These are phyloP conservation scores for Drosophila multiciliata DNA, from an alignment of 2,888 invertebrate genomes.

Conservation along the genomic window DNA sequence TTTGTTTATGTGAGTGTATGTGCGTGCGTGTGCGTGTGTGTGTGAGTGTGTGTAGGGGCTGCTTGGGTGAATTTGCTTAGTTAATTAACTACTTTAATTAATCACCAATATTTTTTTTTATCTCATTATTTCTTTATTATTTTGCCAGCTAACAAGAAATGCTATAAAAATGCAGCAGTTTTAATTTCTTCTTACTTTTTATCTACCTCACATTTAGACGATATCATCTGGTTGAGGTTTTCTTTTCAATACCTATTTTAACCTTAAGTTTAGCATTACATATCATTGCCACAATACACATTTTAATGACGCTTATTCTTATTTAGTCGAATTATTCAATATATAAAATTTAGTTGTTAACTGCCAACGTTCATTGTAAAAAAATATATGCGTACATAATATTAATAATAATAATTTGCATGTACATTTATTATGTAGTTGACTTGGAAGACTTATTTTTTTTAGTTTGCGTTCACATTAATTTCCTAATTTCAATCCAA, in stretches of 20 bases:
- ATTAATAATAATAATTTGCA: constrained; percentile 51
- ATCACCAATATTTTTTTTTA: constrained; percentile 7
- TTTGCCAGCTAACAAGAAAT: constrained; percentile 48
- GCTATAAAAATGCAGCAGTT: constrained; percentile 13
- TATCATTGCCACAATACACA: constrained; percentile 23
- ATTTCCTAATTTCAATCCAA: constrained; percentile 16
- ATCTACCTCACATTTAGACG: constrained; percentile 19
- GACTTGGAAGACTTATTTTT: constrained; percentile 21
- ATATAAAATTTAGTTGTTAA: constrained; percentile 33
- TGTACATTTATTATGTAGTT: constrained; percentile 54
- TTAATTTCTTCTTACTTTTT: constrained; percentile 12
- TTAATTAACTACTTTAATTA: constrained; percentile 20
- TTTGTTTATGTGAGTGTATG: constrained; percentile 18
- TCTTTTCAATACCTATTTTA: constrained; percentile 9
- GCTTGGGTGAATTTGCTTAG: constrained; percentile 34
- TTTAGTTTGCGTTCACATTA: constrained; percentile 44
- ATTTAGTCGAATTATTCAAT: constrained; percentile 13
- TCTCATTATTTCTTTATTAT: constrained; percentile 15
- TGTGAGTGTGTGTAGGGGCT: constrained; percentile 32
- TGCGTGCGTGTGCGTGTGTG: constrained; percentile 17
- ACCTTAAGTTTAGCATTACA: constrained; percentile 33
- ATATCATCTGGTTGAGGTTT: constrained; percentile 55
- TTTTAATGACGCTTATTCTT: constrained; percentile 27
- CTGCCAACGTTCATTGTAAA: constrained; percentile 70
- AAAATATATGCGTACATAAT: constrained; percentile 17